Conservation (phyloP, 2,797 vertebrate species). For the Phalanger gymnotis region DNA sequence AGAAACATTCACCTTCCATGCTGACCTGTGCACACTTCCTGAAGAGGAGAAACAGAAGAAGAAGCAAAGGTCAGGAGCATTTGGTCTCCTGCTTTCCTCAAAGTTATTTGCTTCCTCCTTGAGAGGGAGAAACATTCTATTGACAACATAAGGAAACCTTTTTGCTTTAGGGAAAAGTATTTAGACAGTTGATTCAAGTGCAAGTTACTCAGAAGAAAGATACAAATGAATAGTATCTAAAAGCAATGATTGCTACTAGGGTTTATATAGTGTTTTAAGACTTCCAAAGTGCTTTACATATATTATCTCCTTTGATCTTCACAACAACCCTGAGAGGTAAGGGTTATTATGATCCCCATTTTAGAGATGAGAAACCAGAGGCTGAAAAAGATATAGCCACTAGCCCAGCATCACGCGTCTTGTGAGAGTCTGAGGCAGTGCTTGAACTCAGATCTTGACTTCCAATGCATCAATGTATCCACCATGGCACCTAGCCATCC, state of each 20-base stretch:
- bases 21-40: slow-evolving; percentile 75
- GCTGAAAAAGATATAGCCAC: too few relatives aligned
- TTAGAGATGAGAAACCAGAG: too few relatives aligned
- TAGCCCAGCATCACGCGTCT: too few relatives aligned
- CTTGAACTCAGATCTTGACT: too few relatives aligned
- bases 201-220: slow-evolving; percentile 6
- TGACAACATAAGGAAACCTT: not conserved
- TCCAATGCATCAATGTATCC: too few relatives aligned
- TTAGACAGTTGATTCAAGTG: not conserved
- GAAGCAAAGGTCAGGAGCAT: slow-evolving; percentile 76
- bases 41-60: slow-evolving; percentile 19
- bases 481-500: too few relatives aligned
- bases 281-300: not conserved
- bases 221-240: slow-evolving; percentile 6
- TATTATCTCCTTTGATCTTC: too few relatives aligned
- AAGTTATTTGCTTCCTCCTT: not conserved
- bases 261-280: not conserved
- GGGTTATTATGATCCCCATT: too few relatives aligned
- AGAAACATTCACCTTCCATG: slow-evolving; percentile 77
- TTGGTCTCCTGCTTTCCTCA: not conserved
- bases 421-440: too few relatives aligned
- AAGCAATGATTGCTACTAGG: not conserved
- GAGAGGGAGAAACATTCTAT: not conserved
- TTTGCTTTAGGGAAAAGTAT: not conserved
- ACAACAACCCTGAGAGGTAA: too few relatives aligned